Conservation (phyloP, 2,888 invertebrate genomes). For the Conistra vaccinii region DNA sequence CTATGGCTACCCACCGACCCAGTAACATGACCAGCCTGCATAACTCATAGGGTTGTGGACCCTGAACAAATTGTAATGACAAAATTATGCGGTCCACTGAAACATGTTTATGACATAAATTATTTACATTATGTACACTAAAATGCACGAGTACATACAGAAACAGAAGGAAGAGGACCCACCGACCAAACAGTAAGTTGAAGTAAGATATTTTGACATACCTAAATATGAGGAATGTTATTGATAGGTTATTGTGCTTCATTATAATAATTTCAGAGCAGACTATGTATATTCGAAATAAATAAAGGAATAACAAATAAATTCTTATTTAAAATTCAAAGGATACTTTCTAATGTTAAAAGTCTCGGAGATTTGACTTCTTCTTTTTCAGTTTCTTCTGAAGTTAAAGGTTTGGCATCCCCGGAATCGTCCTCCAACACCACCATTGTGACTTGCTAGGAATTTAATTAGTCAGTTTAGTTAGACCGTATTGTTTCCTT, state of each 20-base stretch:
- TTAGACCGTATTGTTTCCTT: background rate
- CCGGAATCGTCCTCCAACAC: constrained; percentile 83
- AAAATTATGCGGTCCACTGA: background rate
- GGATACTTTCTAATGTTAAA: constrained; percentile 91
- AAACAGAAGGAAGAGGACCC: too few relatives aligned
- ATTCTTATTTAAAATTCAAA: constrained; percentile 73
- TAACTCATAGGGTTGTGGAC: background rate
- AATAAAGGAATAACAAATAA: background rate
- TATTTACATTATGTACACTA: background rate
- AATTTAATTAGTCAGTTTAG: constrained; percentile 39
- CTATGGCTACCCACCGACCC: too few relatives aligned
- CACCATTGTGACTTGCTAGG: constrained; percentile 77
- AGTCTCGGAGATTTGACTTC: constrained; percentile 81
- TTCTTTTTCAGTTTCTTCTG: constrained; percentile 80
- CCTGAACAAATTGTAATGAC: background rate
- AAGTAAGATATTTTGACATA: constrained; percentile 1
- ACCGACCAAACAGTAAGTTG: background rate
- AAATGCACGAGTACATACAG: background rate
- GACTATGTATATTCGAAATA: background rate
- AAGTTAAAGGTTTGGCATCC: constrained; percentile 78
- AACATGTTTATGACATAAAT: background rate
- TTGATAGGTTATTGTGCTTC: background rate
- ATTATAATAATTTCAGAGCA: background rate
- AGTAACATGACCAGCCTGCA: background rate
- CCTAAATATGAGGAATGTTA: constrained; percentile 1